Conservation (phyloP, 1,140 invertebrate genomes). For the Papilio machaon region DNA sequence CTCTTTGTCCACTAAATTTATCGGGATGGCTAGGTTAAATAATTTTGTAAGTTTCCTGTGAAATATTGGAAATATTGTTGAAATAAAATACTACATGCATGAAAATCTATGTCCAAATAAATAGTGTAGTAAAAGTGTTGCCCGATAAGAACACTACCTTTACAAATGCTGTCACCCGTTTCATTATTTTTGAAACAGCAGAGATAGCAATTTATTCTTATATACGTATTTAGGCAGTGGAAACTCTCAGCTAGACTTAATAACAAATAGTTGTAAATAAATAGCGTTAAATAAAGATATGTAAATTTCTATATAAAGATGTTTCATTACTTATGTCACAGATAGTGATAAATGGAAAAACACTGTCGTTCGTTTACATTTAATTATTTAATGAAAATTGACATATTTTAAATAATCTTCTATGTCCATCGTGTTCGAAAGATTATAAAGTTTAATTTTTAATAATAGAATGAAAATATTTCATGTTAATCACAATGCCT, state of each 20-base stretch:
- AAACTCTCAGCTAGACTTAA: no score
- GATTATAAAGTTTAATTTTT: neutral
- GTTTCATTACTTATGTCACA: no score
- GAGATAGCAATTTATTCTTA: no score
- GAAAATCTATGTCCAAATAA: neutral
- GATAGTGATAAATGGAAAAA: no score
- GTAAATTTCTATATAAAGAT: no score
- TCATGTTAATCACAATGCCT: constrained; percentile 66
- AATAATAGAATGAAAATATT: neutral
- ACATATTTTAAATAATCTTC: neutral
- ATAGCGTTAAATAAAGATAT: no score
- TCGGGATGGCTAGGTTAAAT: neutral
- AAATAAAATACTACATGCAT: constrained; percentile 3
- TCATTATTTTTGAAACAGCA: no score
- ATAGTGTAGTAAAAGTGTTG: no score
- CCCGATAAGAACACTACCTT: neutral
- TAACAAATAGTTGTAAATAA: no score
- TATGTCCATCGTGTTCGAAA: neutral
- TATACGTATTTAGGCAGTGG: no score
- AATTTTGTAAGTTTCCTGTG: neutral
- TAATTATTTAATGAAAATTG: neutral
- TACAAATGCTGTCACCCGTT: no score
- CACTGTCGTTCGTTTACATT: neutral
- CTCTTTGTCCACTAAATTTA: constrained; percentile 33
- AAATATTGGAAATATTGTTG: constrained; percentile 24